Percentiles rank a stretch among this genome's conserved stretches.
These are phyloP conservation scores for Drosophila macrospina DNA, from an alignment of 2,888 invertebrate species.

Conservation along the genomic window DNA sequence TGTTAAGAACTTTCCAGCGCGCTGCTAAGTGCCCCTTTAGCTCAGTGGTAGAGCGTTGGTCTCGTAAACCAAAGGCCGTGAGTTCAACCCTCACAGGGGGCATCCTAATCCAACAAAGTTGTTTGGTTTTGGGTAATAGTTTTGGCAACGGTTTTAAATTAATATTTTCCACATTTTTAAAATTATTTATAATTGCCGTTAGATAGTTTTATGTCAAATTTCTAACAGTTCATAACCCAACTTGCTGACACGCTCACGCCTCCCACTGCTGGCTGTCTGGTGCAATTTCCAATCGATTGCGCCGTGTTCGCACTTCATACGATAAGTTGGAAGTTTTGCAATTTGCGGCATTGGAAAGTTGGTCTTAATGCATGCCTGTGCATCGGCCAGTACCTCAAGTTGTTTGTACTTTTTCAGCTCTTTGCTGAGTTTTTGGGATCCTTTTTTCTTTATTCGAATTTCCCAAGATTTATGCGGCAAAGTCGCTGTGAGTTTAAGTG, in stretches of 20 bases:
- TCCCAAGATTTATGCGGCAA: conserved; percentile 78
- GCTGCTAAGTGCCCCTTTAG: conserved; percentile 60
- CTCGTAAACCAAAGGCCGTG: conserved; percentile 77
- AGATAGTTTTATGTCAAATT: conserved; percentile 15
- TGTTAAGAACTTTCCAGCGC: conserved; percentile 20
- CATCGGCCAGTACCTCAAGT: conserved; percentile 62
- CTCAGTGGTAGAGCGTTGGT: conserved; percentile 78
- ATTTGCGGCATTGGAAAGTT: conserved; percentile 79
- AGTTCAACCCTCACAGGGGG: conserved; percentile 75
- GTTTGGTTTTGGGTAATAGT: neutral
- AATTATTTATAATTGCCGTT: conserved; percentile 4
- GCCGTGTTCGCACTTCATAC: conserved; percentile 78
- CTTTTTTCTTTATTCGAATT: conserved; percentile 52
- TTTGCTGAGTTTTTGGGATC: conserved; percentile 28
- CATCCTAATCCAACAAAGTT: too few relatives aligned
- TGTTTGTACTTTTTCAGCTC: conserved; percentile 70
- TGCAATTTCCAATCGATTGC: conserved; percentile 80
- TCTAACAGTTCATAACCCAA: conserved; percentile 29
- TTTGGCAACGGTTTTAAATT: conserved; percentile 15
- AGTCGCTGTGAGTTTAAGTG: conserved; percentile 72
- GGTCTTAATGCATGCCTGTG: conserved; percentile 42
- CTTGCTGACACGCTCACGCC: neutral
- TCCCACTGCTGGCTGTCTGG: conserved; percentile 52
- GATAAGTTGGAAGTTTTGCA: conserved; percentile 79
- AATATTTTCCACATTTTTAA: conserved; percentile 10